Evolutionary conservation across 2,797 vertebrate species (phyloP), one percentile per base, ranked within the genome.

Genomic region (Iguana delicatissima): DNA sequence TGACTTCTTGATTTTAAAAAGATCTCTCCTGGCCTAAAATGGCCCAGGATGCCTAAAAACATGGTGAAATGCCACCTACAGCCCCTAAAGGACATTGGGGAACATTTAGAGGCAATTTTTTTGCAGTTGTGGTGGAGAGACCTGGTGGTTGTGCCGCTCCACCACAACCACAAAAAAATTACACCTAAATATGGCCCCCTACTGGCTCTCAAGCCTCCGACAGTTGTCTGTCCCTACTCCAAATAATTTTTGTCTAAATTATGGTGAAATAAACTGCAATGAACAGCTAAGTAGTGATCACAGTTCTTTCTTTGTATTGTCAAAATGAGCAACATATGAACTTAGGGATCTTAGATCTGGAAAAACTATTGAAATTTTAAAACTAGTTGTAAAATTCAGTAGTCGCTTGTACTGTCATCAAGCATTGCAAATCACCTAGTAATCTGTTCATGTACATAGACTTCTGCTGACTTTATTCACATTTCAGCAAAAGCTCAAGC

Each of bases 401-500:
- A 86, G 38, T 81, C 24, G 57, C 26, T 73, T 35, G 18, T 52
- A 55, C 0, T 4, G 5, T 1, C 89, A 89, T 80, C 26, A 88
- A 81, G 12, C 42, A 38, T 38, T 35, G 81, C 16, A 87, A 92
- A 88, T 20, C n/a, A 76, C 16, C 35, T 35, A 42, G 14, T 20
- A 42, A 7, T 35, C 35, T 32, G 32, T 32, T 73, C n/a, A n/a
- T 16, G 6, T 35, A 84, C 38, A 67, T n/a, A 85, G 42, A 52
- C 9, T n/a, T 67, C 18, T 85, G 5, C 46, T 85, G 67, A 52
- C 38, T 3, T 42, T 88, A 62, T 59, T 38, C 38, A 85, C 57
- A 18, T 88, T 95, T 90, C 79, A 1, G 2, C n/a, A 5, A 57
- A 88, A 93, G 91, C 73, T 38, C 35, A 82, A 13, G 4, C 46